These are phyloP conservation scores for Calephelis virginiensis DNA, from an alignment of 1,140 invertebrate species.

Conservation along the genomic window DNA sequence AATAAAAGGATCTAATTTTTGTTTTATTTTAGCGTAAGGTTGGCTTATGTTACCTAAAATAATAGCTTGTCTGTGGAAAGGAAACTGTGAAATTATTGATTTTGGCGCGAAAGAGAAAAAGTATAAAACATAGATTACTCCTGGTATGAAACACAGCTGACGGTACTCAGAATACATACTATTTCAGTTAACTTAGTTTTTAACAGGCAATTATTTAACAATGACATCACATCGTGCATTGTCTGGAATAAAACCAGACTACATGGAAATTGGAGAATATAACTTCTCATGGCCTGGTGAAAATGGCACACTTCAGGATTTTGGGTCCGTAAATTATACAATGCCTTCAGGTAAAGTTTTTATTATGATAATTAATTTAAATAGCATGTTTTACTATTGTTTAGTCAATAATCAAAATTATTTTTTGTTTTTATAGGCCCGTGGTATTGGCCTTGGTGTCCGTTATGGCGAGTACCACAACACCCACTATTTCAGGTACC, in stretches of 20 bases:
- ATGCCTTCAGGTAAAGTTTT: conserved; percentile 62
- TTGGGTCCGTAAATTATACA: conserved; percentile 67
- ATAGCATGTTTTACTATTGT: background rate
- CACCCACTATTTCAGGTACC: conserved; percentile 82
- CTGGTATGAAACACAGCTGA: background rate
- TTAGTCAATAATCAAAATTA: conserved; percentile 1
- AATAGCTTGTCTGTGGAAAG: conserved; percentile 26
- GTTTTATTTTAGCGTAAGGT: background rate
- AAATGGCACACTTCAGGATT: conserved; percentile 68
- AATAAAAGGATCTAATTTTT: background rate
- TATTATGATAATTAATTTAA: background rate
- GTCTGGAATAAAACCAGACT: conserved; percentile 50
- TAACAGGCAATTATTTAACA: conserved; percentile 15
- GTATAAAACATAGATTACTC: too few species aligned
- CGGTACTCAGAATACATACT: too few species aligned
- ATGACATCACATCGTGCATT: conserved; percentile 54
- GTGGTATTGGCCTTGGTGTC: conserved; percentile 83
- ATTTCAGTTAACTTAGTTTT: background rate
- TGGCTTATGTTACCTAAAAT: background rate
- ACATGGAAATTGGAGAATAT: conserved; percentile 64
- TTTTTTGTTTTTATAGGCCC: conserved; percentile 62
- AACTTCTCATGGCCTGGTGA: conserved; percentile 74
- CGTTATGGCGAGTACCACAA: conserved; percentile 83
- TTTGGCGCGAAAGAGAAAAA: conserved; percentile 56
- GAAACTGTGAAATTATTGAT: conserved; percentile 51